Evolutionary conservation across 2,888 invertebrate species (phyloP).

Genomic region (Alcis repandata): DNA sequence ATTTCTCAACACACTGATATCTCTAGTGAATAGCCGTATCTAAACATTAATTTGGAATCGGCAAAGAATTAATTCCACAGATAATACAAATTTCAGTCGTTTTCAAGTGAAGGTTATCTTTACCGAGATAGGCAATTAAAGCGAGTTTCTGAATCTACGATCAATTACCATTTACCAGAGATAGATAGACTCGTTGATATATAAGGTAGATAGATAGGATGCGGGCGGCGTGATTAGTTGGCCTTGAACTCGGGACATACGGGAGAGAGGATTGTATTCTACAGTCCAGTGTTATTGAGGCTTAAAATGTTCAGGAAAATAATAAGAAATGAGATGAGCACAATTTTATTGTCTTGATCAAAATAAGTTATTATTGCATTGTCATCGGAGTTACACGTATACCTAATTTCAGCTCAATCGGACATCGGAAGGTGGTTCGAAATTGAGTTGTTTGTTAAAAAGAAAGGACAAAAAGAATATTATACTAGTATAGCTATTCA

Average conservation of each 20-base stretch:
- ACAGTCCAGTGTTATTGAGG: no score
- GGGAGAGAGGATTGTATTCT: neutral
- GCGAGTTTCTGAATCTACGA: slow-evolving; percentile 20
- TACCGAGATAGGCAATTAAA: slow-evolving; percentile 14
- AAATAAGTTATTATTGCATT: no score
- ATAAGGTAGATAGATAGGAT: slow-evolving; percentile 19
- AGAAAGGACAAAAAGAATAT: no score
- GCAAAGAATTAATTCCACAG: neutral
- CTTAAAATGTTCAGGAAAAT: no score
- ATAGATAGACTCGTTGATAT: no score
- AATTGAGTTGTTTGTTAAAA: no score
- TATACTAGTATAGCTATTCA: no score
- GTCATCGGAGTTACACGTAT: no score
- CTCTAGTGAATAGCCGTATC: neutral
- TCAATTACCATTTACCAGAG: slow-evolving; percentile 21
- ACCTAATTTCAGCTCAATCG: no score
- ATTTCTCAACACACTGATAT: neutral
- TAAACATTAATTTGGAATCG: neutral
- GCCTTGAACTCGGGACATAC: slow-evolving; percentile 8
- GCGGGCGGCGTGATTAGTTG: slow-evolving; percentile 12
- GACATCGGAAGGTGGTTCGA: no score
- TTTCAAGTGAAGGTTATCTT: slow-evolving; percentile 1
- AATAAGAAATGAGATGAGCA: no score
- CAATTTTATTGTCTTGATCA: no score
- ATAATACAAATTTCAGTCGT: slow-evolving; percentile 1